phyloP scores from a whole-genome alignment of 2,888 invertebrate genomes.

The Hydrotaea cyrtoneurina region DNA sequence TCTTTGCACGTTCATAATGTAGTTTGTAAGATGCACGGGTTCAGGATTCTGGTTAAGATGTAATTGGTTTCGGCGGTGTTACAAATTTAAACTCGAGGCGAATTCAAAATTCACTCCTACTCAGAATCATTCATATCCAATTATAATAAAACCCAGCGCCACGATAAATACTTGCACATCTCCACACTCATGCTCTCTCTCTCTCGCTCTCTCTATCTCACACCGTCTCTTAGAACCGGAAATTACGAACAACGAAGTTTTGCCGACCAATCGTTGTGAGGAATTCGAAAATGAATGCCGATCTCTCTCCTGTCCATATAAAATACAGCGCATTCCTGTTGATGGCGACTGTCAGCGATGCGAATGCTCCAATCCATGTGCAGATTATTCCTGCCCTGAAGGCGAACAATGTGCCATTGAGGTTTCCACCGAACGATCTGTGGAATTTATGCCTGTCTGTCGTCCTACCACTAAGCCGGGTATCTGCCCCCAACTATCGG shows the following conservation, averaged over 20 bases:
- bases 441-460: constrained; percentile 77
- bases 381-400: constrained; percentile 83
- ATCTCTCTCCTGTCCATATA: constrained; percentile 86
- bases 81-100: neutral
- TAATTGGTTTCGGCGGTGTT: neutral
- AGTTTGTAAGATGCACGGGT: constrained; percentile 55
- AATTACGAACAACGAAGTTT: constrained; percentile 71
- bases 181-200: no score
- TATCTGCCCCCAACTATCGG: constrained; percentile 83
- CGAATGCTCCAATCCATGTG: constrained; percentile 89
- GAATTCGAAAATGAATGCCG: constrained; percentile 84
- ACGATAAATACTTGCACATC: neutral
- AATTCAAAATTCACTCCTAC: neutral
- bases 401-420: constrained; percentile 87
- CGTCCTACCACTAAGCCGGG: constrained; percentile 85
- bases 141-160: no score
- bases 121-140: neutral
- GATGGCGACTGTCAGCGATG: constrained; percentile 87
- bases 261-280: constrained; percentile 82
- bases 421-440: constrained; percentile 75
- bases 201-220: no score
- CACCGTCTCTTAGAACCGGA: constrained; percentile 68
- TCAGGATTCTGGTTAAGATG: neutral
- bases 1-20: constrained; percentile 71
- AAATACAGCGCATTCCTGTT: constrained; percentile 84